These are phyloP conservation scores for Mormoops blainvillei DNA, from an alignment of 2,113 vertebrate species.

Conservation along the genomic window DNA sequence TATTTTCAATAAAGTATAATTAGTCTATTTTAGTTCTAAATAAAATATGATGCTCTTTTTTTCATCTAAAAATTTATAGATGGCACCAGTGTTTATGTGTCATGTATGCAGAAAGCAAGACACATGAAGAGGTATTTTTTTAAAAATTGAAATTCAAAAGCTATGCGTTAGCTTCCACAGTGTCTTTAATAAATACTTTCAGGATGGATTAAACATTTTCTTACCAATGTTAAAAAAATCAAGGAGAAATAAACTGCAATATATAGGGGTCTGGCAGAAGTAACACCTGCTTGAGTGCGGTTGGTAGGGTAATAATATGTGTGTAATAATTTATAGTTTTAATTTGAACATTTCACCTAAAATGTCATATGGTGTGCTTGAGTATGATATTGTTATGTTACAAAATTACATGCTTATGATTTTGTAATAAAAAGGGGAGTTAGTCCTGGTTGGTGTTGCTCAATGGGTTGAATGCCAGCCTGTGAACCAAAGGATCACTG, in stretches of 20 bases:
- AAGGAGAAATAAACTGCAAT: background rate
- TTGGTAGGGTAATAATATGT: too few relatives aligned
- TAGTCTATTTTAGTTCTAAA: conserved; percentile 48
- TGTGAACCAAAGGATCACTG: too few relatives aligned
- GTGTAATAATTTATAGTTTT: too few relatives aligned
- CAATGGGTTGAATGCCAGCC: too few relatives aligned
- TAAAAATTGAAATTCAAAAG: conserved; percentile 34
- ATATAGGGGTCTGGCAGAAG: background rate
- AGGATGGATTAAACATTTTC: background rate
- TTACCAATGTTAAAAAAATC: background rate
- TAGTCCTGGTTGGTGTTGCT: too few relatives aligned
- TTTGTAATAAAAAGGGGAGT: too few relatives aligned
- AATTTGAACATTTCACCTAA: too few relatives aligned
- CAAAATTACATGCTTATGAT: too few relatives aligned
- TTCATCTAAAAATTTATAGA: conserved; percentile 18
- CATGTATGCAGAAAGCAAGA: background rate
- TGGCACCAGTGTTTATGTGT: background rate
- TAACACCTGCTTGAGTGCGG: too few relatives aligned
- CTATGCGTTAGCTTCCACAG: background rate
- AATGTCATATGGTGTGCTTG: too few relatives aligned
- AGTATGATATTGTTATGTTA: too few relatives aligned
- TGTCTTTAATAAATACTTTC: conserved; percentile 21
- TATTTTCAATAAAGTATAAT: conserved; percentile 54
- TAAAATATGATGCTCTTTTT: conserved; percentile 35
- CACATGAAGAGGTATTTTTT: background rate